phyloP scores from a whole-genome alignment of 2,797 vertebrate genomes.

The Erethizon dorsatum region DNA sequence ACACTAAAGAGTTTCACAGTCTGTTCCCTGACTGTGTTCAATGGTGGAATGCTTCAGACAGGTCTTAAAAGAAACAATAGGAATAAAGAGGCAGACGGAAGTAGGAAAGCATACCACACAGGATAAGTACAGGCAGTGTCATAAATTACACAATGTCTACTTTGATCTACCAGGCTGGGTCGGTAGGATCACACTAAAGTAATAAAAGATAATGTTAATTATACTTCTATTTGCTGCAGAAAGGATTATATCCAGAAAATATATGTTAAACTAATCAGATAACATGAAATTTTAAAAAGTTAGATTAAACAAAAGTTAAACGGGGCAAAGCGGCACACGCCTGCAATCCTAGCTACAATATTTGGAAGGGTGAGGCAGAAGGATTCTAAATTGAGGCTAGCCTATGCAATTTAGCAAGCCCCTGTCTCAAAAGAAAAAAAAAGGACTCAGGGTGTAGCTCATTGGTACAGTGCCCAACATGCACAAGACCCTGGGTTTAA shows the following conservation, averaged over 20 bases:
- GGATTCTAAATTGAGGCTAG: background rate
- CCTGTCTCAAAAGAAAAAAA: background rate
- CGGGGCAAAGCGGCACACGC: background rate
- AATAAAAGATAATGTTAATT: slow-evolving; percentile 60
- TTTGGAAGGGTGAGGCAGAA: background rate
- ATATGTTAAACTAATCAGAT: slow-evolving; percentile 29
- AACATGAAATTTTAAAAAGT: slow-evolving; percentile 40
- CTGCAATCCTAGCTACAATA: background rate
- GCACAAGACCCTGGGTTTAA: background rate
- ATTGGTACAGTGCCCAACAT: background rate
- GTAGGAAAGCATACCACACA: background rate
- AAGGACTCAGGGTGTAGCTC: background rate
- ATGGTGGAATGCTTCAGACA: background rate
- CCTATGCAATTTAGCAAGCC: background rate
- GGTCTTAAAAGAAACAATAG: slow-evolving; percentile 26
- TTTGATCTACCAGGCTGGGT: slow-evolving; percentile 1
- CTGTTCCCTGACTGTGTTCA: background rate
- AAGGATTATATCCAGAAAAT: background rate
- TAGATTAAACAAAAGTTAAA: background rate
- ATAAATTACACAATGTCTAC: slow-evolving; percentile 15
- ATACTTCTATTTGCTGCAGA: slow-evolving; percentile 15
- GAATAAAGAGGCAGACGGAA: background rate
- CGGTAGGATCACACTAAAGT: background rate
- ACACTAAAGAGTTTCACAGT: background rate
- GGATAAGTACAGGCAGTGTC: slow-evolving; percentile 35